These are phyloP conservation scores for Oxytorus armatus DNA, from an alignment of 2,888 invertebrate genomes.

Conservation along the genomic window DNA sequence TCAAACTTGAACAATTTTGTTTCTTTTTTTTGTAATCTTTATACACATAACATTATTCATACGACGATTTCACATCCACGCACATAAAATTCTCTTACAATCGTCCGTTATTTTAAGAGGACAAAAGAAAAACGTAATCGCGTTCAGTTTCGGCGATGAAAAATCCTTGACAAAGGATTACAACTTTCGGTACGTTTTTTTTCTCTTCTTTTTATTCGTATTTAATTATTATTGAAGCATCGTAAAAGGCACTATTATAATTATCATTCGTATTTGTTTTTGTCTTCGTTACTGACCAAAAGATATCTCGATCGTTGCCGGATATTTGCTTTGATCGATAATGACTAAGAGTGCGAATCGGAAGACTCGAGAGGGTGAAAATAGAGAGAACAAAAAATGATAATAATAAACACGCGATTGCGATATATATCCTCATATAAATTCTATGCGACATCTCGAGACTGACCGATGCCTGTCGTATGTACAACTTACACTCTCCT, in stretches of 20 bases:
- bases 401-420: slow-evolving; percentile 15
- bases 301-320: slow-evolving; percentile 14
- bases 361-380: slow-evolving; percentile 56
- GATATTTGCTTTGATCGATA: slow-evolving; percentile 42
- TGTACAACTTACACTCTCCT: slow-evolving; percentile 53
- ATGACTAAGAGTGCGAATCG: slow-evolving; percentile 63
- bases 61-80: not conserved
- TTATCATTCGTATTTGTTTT: slow-evolving; percentile 30
- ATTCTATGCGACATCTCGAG: slow-evolving; percentile 47
- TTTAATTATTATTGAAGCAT: slow-evolving; percentile 50
- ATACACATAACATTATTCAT: slow-evolving; percentile 31
- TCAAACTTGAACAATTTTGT: slow-evolving; percentile 45
- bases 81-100: slow-evolving; percentile 21
- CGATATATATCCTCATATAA: slow-evolving; percentile 28
- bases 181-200: not conserved
- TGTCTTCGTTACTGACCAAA: slow-evolving; percentile 37
- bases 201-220: slow-evolving; percentile 7
- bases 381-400: slow-evolving; percentile 21
- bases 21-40: slow-evolving; percentile 16
- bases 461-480: slow-evolving; percentile 65
- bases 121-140: not conserved
- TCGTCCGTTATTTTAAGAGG: slow-evolving; percentile 22
- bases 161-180: not conserved
- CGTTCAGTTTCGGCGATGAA: not conserved
- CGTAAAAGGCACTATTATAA: slow-evolving; percentile 60